Conservation (phyloP, 2,888 invertebrate species). For the Linnaemya tessellans region DNA sequence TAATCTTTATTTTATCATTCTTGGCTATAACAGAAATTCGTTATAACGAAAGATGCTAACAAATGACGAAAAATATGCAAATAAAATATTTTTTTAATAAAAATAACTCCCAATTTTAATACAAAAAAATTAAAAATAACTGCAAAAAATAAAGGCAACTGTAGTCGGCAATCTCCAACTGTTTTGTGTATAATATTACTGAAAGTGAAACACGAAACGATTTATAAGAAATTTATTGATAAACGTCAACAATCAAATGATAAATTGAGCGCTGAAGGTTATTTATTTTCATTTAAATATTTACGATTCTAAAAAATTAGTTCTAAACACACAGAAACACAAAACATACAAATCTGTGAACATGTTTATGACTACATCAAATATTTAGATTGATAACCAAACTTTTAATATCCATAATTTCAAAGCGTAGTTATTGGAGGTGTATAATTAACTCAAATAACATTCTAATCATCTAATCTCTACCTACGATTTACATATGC, state of each 20-base stretch:
- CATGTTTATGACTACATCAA: too few species aligned
- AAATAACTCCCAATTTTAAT: too few species aligned
- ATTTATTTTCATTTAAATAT: slow-evolving; percentile 11
- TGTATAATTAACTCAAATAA: neutral
- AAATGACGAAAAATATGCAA: too few species aligned
- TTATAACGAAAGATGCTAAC: too few species aligned
- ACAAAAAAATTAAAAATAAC: neutral
- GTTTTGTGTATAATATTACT: neutral
- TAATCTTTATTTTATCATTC: too few species aligned
- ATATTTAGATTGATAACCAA: neutral
- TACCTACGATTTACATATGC: too few species aligned
- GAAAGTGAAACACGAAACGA: neutral
- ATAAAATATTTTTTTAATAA: too few species aligned
- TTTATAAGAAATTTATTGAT: neutral
- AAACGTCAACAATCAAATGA: slow-evolving; percentile 5
- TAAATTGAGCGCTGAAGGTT: slow-evolving; percentile 34
- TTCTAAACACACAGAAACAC: slow-evolving; percentile 2
- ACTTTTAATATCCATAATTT: neutral
- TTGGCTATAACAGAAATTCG: too few species aligned
- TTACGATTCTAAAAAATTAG: neutral
- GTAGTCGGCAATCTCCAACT: neutral
- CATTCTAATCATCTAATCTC: neutral
- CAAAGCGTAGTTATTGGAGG: neutral
- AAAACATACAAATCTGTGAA: neutral
- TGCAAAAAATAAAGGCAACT: neutral